These are phyloP conservation scores for Drepana falcataria DNA, from an alignment of 2,888 invertebrate genomes.

Conservation along the genomic window DNA sequence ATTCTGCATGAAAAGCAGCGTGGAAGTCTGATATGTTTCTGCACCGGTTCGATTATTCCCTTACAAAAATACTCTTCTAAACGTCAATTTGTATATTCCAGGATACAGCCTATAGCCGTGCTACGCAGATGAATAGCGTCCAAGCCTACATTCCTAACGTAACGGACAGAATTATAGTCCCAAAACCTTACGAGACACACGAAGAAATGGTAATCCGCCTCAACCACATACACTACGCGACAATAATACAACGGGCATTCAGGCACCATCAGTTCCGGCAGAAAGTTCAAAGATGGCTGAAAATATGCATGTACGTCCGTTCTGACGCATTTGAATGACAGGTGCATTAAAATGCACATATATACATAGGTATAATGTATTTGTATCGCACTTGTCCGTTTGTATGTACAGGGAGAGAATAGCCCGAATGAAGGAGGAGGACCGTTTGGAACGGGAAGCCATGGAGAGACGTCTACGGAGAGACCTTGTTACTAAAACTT, in stretches of 20 bases:
- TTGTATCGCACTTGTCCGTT: too few species aligned
- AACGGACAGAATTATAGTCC: conserved; percentile 79
- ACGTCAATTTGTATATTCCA: conserved; percentile 16
- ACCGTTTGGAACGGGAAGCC: conserved; percentile 70
- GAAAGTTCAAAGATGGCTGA: conserved; percentile 56
- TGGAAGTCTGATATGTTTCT: too few species aligned
- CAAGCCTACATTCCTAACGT: conserved; percentile 80
- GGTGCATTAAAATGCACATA: too few species aligned
- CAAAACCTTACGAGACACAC: conserved; percentile 82
- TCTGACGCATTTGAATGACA: background rate
- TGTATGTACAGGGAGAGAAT: conserved; percentile 50
- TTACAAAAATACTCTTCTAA: too few species aligned
- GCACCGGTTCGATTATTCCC: too few species aligned
- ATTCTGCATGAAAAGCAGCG: too few species aligned
- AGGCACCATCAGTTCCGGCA: conserved; percentile 76
- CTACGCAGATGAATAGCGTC: conserved; percentile 80
- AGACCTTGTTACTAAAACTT: conserved; percentile 82
- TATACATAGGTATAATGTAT: too few species aligned
- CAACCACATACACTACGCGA: conserved; percentile 76
- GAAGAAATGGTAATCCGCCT: conserved; percentile 79
- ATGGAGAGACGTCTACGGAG: conserved; percentile 72
- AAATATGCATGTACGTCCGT: conserved; percentile 55
- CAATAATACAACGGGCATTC: conserved; percentile 83
- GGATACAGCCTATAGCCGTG: conserved; percentile 75
- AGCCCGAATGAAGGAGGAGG: conserved; percentile 75